Conservation (phyloP, 2,888 invertebrate genomes). For the Sicus ferrugineus region DNA sequence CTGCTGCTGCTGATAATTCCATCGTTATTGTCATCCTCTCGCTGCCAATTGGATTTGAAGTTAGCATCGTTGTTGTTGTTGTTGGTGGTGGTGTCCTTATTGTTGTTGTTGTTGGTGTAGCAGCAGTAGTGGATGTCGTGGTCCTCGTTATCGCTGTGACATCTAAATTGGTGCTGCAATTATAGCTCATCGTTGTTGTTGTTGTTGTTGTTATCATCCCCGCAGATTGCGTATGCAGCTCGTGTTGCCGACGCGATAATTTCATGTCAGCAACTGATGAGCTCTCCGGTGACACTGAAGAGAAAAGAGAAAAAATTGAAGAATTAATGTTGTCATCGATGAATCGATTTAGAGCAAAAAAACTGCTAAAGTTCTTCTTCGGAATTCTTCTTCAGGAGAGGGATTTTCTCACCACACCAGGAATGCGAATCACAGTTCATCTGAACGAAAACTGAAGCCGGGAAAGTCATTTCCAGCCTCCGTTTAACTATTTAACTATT, state of each 20-base stretch:
- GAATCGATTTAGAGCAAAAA: too few relatives aligned
- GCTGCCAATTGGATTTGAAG: conserved; percentile 23
- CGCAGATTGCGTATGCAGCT: conserved; percentile 26
- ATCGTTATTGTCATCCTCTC: conserved; percentile 36
- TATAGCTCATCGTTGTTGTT: conserved; percentile 21
- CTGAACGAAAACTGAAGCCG: too few relatives aligned
- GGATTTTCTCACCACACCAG: too few relatives aligned
- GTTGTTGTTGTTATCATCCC: conserved; percentile 25
- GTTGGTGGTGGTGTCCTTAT: conserved; percentile 17
- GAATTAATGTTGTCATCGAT: too few relatives aligned
- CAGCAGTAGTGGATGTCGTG: neutral
- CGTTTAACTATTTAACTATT: too few relatives aligned
- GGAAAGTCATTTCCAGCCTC: too few relatives aligned
- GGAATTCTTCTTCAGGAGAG: too few relatives aligned
- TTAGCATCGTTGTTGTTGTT: conserved; percentile 26
- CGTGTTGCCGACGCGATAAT: conserved; percentile 29
- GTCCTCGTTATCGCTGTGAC: conserved; percentile 17
- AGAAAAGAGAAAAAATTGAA: neutral
- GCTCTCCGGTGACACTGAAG: conserved; percentile 50
- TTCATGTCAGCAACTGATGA: conserved; percentile 45
- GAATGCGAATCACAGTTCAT: too few relatives aligned
- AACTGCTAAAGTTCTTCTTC: too few relatives aligned
- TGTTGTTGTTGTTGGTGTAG: conserved; percentile 29
- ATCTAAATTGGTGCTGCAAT: too few relatives aligned
- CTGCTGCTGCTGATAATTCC: too few relatives aligned